Evolutionary conservation across 2,888 invertebrate genomes (phyloP).

Genomic region (Thera obeliscata): DNA sequence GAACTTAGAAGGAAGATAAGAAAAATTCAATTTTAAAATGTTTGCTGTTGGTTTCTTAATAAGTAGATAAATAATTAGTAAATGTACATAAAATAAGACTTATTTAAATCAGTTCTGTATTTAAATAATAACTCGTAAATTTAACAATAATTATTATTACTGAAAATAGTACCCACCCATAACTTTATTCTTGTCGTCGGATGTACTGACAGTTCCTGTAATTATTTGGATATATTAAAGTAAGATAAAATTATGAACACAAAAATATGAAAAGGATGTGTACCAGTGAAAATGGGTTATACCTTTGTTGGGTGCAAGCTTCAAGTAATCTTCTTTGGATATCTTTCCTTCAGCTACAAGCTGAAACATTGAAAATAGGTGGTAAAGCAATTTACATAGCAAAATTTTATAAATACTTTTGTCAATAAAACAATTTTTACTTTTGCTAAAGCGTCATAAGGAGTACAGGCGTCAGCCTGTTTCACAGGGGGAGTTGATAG

Average conservation of each 20-base stretch:
- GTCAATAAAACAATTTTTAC: constrained; percentile 54
- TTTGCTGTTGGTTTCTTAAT: not conserved
- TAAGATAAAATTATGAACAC: constrained; percentile 1
- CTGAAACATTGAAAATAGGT: constrained; percentile 64
- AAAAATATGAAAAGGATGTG: not conserved
- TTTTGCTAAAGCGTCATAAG: constrained; percentile 76
- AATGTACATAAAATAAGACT: too few species aligned
- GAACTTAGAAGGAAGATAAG: too few species aligned
- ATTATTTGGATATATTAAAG: constrained; percentile 38
- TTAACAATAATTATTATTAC: too few species aligned
- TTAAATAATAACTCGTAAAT: too few species aligned
- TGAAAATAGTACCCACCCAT: constrained; percentile 62
- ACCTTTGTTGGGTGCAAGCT: constrained; percentile 78
- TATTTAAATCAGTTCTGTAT: too few species aligned
- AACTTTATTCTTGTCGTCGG: constrained; percentile 60
- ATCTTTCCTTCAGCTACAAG: constrained; percentile 78
- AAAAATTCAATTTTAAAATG: not conserved
- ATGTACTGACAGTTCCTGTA: constrained; percentile 61
- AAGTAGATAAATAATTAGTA: too few species aligned
- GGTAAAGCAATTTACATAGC: constrained; percentile 20
- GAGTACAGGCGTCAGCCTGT: constrained; percentile 45
- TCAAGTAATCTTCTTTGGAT: constrained; percentile 76
- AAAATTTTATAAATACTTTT: constrained; percentile 9
- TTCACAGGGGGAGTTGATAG: constrained; percentile 43
- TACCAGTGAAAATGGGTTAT: constrained; percentile 32